These are phyloP conservation scores for Apostichopus parvimensis DNA, from an alignment of 35 echinoderm and acorn worm genomes.

Conservation along the genomic window DNA sequence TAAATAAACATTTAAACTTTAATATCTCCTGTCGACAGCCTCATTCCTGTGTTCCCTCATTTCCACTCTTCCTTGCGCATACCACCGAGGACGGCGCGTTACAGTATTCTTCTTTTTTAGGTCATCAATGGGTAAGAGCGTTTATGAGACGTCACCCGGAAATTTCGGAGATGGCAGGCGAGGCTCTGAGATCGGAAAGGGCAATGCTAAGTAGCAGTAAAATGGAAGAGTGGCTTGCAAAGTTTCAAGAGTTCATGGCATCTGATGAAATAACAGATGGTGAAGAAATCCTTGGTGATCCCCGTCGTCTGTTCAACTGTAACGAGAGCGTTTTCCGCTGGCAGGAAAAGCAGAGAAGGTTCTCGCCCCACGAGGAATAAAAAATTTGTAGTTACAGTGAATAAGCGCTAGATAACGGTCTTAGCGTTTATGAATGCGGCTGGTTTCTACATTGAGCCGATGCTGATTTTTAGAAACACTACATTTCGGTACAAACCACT, in stretches of 20 bases:
- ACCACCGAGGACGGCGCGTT: not conserved
- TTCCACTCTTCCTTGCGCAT: too few species aligned
- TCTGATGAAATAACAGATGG: not conserved
- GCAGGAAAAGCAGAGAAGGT: not conserved
- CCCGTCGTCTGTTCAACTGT: constrained; percentile 22
- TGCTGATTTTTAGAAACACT: constrained; percentile 25
- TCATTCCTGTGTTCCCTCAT: too few species aligned
- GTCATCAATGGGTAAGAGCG: too few species aligned
- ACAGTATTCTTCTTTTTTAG: too few species aligned
- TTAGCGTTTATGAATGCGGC: constrained; percentile 41
- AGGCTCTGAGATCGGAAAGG: not conserved
- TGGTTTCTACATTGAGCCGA: constrained; percentile 22
- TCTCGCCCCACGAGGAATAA: not conserved
- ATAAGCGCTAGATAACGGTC: constrained; percentile 37
- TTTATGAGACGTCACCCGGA: too few species aligned
- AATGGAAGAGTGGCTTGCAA: not conserved
- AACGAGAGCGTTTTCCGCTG: constrained; percentile 40
- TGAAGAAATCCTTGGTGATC: not conserved
- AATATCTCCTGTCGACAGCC: too few species aligned
- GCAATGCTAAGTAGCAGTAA: not conserved
- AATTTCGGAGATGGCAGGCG: not conserved
- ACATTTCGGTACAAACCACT: constrained; percentile 37
- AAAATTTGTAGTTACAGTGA: constrained; percentile 8
- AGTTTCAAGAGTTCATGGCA: not conserved
- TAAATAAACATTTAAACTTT: too few species aligned